Conservation (phyloP, 1,140 invertebrate species). For the Dreissena rostriformis region DNA sequence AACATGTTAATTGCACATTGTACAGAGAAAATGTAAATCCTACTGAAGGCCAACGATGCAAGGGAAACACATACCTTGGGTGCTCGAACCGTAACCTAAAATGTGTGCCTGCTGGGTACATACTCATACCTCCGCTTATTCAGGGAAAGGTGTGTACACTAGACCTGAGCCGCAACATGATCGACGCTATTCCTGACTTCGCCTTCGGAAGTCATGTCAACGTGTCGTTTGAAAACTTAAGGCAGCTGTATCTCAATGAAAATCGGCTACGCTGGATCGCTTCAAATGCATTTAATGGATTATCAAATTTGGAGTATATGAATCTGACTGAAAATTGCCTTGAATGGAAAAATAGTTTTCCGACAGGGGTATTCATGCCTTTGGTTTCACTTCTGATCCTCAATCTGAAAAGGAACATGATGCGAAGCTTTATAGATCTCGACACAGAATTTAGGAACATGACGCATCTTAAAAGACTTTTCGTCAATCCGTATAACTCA, state of each 20-base stretch:
- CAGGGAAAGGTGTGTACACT: too few species aligned
- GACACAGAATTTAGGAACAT: neutral
- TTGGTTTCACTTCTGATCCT: constrained; percentile 1
- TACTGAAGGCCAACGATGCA: too few species aligned
- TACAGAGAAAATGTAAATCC: too few species aligned
- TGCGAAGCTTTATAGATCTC: constrained; percentile 6
- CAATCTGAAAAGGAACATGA: constrained; percentile 1
- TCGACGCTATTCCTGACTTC: neutral
- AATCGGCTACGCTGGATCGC: neutral
- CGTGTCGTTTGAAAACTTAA: neutral
- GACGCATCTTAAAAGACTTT: neutral
- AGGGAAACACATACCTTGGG: too few species aligned
- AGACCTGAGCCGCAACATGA: neutral
- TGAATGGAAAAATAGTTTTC: constrained; percentile 13
- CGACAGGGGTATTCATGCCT: constrained; percentile 22
- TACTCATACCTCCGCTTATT: too few species aligned
- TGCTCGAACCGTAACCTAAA: too few species aligned
- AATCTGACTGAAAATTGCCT: constrained; percentile 22
- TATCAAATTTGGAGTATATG: constrained; percentile 10
- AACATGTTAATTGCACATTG: too few species aligned
- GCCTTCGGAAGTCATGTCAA: neutral
- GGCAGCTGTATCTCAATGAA: neutral
- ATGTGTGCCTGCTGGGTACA: too few species aligned
- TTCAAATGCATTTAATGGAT: constrained; percentile 7
- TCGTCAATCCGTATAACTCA: neutral